These are phyloP conservation scores for Drosophila watanabei DNA, from an alignment of 1,140 invertebrate species.

Conservation along the genomic window DNA sequence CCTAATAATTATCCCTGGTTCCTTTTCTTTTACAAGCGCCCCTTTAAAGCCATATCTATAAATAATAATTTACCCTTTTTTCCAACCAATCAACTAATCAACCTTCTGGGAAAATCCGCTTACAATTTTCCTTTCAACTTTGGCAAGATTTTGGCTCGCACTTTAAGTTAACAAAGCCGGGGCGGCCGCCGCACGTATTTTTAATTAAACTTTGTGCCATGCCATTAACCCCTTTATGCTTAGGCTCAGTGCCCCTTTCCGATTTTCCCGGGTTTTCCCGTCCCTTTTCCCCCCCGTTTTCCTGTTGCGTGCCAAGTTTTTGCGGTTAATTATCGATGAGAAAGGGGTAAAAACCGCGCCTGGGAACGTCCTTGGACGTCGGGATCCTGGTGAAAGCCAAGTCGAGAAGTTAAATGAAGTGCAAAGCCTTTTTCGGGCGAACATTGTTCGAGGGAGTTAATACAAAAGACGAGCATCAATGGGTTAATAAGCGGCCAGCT, in stretches of 20 bases:
- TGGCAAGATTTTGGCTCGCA: slow-evolving; percentile 43
- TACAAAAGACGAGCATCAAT: slow-evolving; percentile 65
- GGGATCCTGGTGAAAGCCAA: slow-evolving; percentile 14
- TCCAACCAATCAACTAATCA: slow-evolving; percentile 35
- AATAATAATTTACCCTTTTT: slow-evolving; percentile 7
- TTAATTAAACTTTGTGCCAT: slow-evolving; percentile 77
- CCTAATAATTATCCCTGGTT: not conserved
- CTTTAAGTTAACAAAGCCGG: slow-evolving; percentile 49
- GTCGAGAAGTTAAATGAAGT: slow-evolving; percentile 77
- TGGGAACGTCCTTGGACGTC: slow-evolving; percentile 23
- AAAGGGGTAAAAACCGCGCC: slow-evolving; percentile 23
- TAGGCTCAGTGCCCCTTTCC: slow-evolving; percentile 15
- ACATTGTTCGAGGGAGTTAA: slow-evolving; percentile 53
- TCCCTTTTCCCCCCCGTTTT: not conserved
- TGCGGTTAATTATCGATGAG: slow-evolving; percentile 82
- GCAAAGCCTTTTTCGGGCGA: slow-evolving; percentile 62
- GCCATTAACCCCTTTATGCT: slow-evolving; percentile 58
- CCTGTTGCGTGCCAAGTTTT: slow-evolving; percentile 71
- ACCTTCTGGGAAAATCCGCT: slow-evolving; percentile 36
- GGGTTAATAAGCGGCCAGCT: slow-evolving; percentile 65
- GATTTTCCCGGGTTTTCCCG: not conserved
- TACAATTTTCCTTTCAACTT: slow-evolving; percentile 48
- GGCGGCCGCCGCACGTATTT: slow-evolving; percentile 46
- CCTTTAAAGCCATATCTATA: slow-evolving; percentile 15
- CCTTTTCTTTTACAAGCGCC: too few species aligned